Evolutionary conservation across 2,113 vertebrate genomes (phyloP).

Genomic region (Eulemur macaco): DNA sequence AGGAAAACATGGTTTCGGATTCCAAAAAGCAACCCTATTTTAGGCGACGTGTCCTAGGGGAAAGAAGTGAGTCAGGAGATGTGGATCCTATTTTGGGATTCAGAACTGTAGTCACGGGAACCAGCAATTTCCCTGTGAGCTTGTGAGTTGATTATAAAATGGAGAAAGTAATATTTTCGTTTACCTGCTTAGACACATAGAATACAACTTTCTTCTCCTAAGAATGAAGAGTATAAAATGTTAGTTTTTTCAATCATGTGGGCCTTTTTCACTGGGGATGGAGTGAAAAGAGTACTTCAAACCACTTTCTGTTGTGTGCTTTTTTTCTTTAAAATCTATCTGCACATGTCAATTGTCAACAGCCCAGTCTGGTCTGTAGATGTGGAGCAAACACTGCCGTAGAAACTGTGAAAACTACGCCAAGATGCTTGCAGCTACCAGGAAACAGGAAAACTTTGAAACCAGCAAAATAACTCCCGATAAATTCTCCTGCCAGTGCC

Average conservation of each 20-base stretch:
- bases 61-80: constrained; percentile 75
- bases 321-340: constrained; percentile 52
- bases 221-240: neutral
- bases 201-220: constrained; percentile 5
- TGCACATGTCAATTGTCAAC: constrained; percentile 7
- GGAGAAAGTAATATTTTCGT: constrained; percentile 42
- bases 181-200: neutral
- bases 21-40: constrained; percentile 55
- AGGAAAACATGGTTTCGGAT: constrained; percentile 46
- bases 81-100: constrained; percentile 59
- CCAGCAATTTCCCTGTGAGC: constrained; percentile 47
- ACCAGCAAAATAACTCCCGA: constrained; percentile 36
- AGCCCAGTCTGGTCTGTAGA: neutral
- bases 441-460: constrained; percentile 41
- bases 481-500: neutral
- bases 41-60: constrained; percentile 47
- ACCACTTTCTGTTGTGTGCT: neutral
- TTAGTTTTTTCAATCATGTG: neutral
- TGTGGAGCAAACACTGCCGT: neutral
- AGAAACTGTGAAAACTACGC: neutral
- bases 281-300: neutral
- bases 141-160: constrained; percentile 59
- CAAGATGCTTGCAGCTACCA: neutral
- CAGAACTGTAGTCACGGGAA: constrained; percentile 63
- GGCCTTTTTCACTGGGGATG: neutral